Percentiles rank a stretch among this genome's conserved stretches.
These are phyloP conservation scores for Halichoeres trimaculatus DNA, from an alignment of 2,113 vertebrate species.

Conservation along the genomic window DNA sequence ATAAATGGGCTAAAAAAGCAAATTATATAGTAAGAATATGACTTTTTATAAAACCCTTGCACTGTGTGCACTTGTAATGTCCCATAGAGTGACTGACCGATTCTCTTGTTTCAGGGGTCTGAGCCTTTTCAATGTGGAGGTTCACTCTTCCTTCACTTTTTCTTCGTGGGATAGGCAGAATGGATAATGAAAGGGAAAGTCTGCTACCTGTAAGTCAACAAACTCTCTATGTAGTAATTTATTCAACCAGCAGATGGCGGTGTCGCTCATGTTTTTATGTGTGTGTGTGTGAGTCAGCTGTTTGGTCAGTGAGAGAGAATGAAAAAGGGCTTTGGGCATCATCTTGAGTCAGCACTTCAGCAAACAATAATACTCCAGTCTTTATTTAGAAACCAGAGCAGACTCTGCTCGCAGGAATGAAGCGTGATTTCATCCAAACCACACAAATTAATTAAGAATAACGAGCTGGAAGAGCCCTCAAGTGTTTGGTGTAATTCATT, in stretches of 20 bases:
- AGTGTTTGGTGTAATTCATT: neutral
- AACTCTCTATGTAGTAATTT: neutral
- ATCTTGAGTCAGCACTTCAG: constrained; percentile 29
- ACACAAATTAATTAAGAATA: constrained; percentile 8
- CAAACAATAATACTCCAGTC: neutral
- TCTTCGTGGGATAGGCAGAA: constrained; percentile 12
- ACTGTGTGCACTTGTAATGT: neutral
- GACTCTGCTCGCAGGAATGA: neutral
- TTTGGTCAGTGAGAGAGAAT: constrained; percentile 5
- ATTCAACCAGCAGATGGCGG: constrained; percentile 37
- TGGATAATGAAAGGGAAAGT: constrained; percentile 25
- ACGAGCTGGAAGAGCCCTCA: constrained; percentile 11
- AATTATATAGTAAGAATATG: too few species aligned
- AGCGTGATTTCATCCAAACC: neutral
- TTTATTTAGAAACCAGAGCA: constrained; percentile 19
- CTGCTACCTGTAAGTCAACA: constrained; percentile 29
- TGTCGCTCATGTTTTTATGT: neutral
- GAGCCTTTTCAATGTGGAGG: constrained; percentile 57
- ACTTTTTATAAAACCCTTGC: too few species aligned
- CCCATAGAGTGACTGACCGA: neutral
- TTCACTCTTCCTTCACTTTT: constrained; percentile 46
- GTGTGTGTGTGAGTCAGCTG: neutral
- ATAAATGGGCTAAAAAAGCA: too few species aligned
- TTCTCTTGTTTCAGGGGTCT: constrained; percentile 17
- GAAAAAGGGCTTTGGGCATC: constrained; percentile 10